Evolutionary conservation across 2,113 vertebrate genomes (phyloP).

Genomic region (Labeo rohita): DNA sequence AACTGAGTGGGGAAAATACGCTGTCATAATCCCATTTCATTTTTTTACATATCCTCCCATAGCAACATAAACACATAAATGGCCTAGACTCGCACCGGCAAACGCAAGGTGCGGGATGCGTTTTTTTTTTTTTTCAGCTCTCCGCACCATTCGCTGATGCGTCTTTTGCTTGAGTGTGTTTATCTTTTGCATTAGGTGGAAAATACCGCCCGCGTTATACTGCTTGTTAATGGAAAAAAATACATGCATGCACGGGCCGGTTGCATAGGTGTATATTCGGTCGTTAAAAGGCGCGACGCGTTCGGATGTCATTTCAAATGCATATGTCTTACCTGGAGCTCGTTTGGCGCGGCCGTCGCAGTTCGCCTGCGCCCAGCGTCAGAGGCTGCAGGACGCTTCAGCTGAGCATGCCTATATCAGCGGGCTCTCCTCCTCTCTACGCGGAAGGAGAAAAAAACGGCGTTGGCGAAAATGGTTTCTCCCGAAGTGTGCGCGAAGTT

Average conservation of each 20-base stretch:
- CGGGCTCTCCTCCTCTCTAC: slow-evolving; percentile 72
- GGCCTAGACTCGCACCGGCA: slow-evolving; percentile 49
- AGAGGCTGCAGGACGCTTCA: slow-evolving; percentile 71
- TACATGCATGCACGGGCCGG: slow-evolving; percentile 40
- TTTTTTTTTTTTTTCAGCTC: slow-evolving; percentile 34
- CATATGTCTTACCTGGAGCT: slow-evolving; percentile 74
- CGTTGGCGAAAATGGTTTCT: slow-evolving; percentile 73
- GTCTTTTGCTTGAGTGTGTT: slow-evolving; percentile 67
- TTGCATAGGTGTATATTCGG: slow-evolving; percentile 43
- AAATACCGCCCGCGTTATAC: slow-evolving; percentile 49
- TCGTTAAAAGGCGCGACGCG: slow-evolving; percentile 41
- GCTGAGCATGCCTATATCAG: slow-evolving; percentile 74
- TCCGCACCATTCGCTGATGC: slow-evolving; percentile 65
- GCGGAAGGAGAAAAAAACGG: slow-evolving; percentile 53
- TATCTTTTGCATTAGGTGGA: slow-evolving; percentile 62
- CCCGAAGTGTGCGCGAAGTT: slow-evolving; percentile 74
- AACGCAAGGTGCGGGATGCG: slow-evolving; percentile 57
- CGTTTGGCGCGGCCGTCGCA: slow-evolving; percentile 75
- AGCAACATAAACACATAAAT: slow-evolving; percentile 47
- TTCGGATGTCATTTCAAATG: slow-evolving; percentile 55
- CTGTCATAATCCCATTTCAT: slow-evolving; percentile 59
- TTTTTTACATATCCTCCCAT: slow-evolving; percentile 16
- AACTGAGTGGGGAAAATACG: slow-evolving; percentile 61
- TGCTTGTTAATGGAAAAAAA: slow-evolving; percentile 61
- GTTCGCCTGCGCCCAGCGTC: slow-evolving; percentile 76